Percentiles rank a stretch among this genome's conserved stretches.
Conservation (phyloP, 2,888 invertebrate species). For the Leptinotarsa rubiginosa region DNA sequence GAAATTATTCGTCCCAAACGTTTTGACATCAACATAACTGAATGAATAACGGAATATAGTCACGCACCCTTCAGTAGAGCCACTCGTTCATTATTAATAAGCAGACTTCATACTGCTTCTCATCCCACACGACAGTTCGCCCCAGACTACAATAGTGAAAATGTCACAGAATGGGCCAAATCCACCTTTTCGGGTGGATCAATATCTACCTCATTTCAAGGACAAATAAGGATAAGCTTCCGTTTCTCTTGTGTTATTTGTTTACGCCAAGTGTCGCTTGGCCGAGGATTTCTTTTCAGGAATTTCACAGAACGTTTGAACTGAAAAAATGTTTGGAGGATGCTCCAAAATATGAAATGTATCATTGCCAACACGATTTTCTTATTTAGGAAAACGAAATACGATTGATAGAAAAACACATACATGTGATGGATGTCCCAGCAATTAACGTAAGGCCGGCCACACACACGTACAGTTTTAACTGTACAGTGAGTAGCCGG, state of each 20-base stretch:
- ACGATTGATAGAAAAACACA: too few species aligned
- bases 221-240: constrained; percentile 35
- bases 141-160: constrained; percentile 18
- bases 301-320: constrained; percentile 5
- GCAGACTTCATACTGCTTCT: background rate
- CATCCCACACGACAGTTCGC: background rate
- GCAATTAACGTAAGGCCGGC: too few species aligned
- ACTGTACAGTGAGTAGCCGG: too few species aligned
- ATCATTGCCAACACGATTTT: too few species aligned
- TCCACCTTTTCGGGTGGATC: constrained; percentile 38
- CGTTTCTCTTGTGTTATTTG: constrained; percentile 27
- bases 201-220: constrained; percentile 37
- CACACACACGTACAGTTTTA: too few species aligned
- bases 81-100: constrained; percentile 6
- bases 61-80: constrained; percentile 2
- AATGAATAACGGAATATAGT: background rate
- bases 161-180: constrained; percentile 35
- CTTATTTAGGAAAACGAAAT: too few species aligned
- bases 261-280: background rate
- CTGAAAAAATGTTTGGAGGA: background rate
- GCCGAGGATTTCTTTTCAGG: background rate
- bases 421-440: too few species aligned
- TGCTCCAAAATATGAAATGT: too few species aligned
- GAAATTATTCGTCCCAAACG: background rate
- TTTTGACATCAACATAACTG: background rate